phyloP scores from a whole-genome alignment of 2,797 vertebrate genomes.

The Masticophis lateralis region DNA sequence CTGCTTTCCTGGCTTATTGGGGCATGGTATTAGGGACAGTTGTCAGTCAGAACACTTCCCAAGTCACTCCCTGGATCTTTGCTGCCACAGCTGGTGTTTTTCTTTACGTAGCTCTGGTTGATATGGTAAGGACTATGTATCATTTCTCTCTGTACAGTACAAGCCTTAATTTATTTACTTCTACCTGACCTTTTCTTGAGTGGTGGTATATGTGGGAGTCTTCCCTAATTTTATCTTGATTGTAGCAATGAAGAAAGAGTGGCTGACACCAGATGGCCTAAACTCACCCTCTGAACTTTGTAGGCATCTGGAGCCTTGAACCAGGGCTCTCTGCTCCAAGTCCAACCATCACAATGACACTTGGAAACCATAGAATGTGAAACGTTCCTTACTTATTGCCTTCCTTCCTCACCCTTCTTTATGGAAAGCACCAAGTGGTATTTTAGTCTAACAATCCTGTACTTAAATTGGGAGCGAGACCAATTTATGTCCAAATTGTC shows the following conservation, averaged over 20 bases:
- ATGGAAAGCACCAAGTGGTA: background rate
- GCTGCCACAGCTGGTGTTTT: constrained; percentile 79
- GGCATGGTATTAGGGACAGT: constrained; percentile 69
- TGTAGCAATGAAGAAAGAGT: background rate
- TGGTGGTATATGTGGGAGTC: background rate
- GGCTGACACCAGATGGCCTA: background rate
- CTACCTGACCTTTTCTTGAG: background rate
- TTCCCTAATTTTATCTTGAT: background rate
- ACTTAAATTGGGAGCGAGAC: background rate
- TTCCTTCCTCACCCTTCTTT: background rate
- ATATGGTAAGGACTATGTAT: constrained; percentile 72
- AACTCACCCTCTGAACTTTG: background rate
- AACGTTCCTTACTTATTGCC: background rate
- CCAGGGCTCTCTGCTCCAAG: background rate
- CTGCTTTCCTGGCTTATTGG: constrained; percentile 73
- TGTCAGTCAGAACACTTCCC: constrained; percentile 67
- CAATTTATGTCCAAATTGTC: background rate
- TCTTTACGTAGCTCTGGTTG: constrained; percentile 80
- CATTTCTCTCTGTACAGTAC: background rate
- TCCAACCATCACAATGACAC: background rate
- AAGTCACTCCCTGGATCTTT: constrained; percentile 80
- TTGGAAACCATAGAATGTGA: background rate
- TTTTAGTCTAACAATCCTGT: background rate
- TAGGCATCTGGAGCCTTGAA: background rate
- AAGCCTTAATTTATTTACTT: background rate